Conservation (phyloP, 2,113 vertebrate species). For the Urocolius indicus region DNA sequence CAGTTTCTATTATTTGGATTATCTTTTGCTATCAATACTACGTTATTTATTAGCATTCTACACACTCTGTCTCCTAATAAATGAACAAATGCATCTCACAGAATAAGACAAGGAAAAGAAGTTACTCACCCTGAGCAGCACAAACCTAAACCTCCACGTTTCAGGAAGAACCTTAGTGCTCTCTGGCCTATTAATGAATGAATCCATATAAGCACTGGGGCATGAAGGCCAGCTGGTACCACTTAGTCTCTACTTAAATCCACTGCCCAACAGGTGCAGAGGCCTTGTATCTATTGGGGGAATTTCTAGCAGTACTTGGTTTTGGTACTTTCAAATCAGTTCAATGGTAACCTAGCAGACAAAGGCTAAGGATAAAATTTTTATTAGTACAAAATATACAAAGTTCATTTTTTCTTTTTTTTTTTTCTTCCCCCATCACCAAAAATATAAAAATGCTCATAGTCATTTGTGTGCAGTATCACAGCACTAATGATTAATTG, state of each 20-base stretch:
- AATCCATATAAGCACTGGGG: neutral
- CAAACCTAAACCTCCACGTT: neutral
- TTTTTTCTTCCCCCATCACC: accelerated
- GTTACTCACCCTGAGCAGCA: neutral
- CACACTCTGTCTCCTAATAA: neutral
- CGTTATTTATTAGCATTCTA: neutral
- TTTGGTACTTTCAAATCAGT: neutral
- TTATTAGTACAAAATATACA: neutral
- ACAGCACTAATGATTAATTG: neutral
- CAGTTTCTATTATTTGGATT: neutral
- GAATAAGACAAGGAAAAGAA: neutral
- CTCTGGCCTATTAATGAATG: neutral
- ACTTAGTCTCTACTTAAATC: constrained; percentile 11
- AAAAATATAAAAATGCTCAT: neutral
- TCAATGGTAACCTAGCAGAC: neutral
- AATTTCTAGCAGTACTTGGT: neutral
- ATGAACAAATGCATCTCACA: neutral
- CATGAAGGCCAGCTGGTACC: neutral
- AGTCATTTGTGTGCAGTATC: neutral
- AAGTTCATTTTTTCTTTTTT: neutral
- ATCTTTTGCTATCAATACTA: neutral
- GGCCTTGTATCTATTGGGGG: neutral
- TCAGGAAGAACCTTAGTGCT: neutral
- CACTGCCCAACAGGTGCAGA: neutral
- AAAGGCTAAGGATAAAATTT: neutral